phyloP scores from a whole-genome alignment of 2,888 invertebrate genomes.

The Ophion ellenae region DNA sequence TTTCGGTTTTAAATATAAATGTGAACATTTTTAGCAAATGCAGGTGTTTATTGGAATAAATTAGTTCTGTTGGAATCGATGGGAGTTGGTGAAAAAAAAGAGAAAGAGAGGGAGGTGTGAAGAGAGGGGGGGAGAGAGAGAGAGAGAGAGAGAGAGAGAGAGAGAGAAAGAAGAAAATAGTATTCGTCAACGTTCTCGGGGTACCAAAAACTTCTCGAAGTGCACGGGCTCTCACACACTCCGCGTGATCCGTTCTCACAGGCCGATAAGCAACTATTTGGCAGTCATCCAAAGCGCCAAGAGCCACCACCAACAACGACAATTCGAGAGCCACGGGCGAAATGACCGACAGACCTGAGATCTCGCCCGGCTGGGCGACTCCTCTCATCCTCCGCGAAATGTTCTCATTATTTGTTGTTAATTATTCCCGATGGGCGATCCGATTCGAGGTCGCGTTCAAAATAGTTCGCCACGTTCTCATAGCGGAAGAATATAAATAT shows the following conservation, averaged over 20 bases:
- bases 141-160: too few relatives aligned
- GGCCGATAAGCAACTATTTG: constrained; percentile 65
- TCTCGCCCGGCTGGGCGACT: neutral
- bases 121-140: too few relatives aligned
- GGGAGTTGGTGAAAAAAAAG: too few relatives aligned
- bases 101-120: too few relatives aligned
- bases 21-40: too few relatives aligned
- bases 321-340: constrained; percentile 33
- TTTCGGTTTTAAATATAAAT: too few relatives aligned
- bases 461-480: neutral
- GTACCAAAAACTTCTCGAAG: constrained; percentile 35
- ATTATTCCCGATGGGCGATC: neutral
- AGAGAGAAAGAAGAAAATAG: neutral
- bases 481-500: neutral
- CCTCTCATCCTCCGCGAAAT: constrained; percentile 12
- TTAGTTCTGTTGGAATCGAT: too few relatives aligned
- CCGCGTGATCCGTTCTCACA: constrained; percentile 22
- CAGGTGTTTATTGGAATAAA: too few relatives aligned
- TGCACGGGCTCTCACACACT: neutral
- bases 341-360: constrained; percentile 21
- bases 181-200: neutral
- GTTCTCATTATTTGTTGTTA: constrained; percentile 21
- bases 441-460: neutral
- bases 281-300: constrained; percentile 60
- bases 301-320: constrained; percentile 40